phyloP scores from a whole-genome alignment of 2,113 vertebrate species.

The Psammodynastes pulverulentus region DNA sequence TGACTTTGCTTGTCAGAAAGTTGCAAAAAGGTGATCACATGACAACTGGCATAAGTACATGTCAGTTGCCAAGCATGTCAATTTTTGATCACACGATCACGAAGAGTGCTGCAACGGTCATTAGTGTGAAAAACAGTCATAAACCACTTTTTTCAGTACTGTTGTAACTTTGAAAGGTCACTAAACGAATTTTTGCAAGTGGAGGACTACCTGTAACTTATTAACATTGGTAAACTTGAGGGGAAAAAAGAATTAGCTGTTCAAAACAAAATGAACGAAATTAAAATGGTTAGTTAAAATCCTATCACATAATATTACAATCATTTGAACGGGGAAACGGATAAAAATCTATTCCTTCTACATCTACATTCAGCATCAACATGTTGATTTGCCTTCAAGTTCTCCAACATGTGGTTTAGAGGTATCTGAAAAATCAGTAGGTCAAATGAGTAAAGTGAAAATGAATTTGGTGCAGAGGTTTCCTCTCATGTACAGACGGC shows the following conservation, averaged over 20 bases:
- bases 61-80: not conserved
- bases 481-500: not conserved
- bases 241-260: not conserved
- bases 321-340: not conserved
- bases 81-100: not conserved
- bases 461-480: not conserved
- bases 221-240: not conserved
- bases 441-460: not conserved
- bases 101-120: not conserved
- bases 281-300: not conserved
- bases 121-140: not conserved
- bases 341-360: not conserved
- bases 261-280: not conserved
- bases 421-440: not conserved
- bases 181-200: not conserved
- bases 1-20: not conserved
- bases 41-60: not conserved
- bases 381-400: not conserved
- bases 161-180: not conserved
- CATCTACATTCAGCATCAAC: not conserved
- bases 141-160: not conserved
- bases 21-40: not conserved
- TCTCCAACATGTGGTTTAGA: not conserved
- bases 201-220: not conserved
- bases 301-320: not conserved